Base-by-base conservation (phyloP, 2,888 invertebrate genomes). In the Oxystoma pomonae region DNA sequence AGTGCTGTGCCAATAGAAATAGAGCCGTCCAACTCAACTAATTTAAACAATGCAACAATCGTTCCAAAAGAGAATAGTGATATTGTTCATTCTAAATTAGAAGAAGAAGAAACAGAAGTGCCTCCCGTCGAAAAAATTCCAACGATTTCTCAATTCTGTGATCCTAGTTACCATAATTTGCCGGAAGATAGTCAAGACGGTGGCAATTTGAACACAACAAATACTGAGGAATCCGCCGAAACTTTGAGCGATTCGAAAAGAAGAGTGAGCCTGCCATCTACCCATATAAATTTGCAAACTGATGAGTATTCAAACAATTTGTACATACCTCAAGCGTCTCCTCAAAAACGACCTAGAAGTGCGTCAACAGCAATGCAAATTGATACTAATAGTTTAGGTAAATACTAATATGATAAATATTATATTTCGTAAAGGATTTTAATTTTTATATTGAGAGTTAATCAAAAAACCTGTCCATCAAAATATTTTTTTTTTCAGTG, bases 341-440 rank as follows among this genome's bases (percentile, higher is more conserved):
- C 89, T 49, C 85, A 86, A 65, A 88, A 88, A 79, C 83, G 90
- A 80, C 90, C 91, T 62, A 85, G 90, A 75, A 91, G 90, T 81
- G 87, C 91, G 69, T 90, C 90, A 50, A 90, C 90, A 56, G 90
- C 90, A 70, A 91, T 91, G 7, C 92, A 92, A 85, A 91, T 92
- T 72, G 92, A 93, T 80, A 89, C 90, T 57, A 90, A 90, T 83
- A 90, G 91, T 81, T 92, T 92, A 75, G 91, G 92, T 92, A 82
- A 84, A 84, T 74, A 50, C 9, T 50, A 12, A 9, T n/a, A 12
- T 12, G n/a, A n/a, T 12, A 50, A 9, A n/a, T n/a, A 50, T 12
- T 50, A n/a, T 50, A 9, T n/a, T 50, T 50, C 50, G 9, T 9
- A 12, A 50, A n/a, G n/a, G n/a, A n/a, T n/a, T n/a, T n/a, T n/a